Conservation (phyloP, 2,113 vertebrate species). For the Odocoileus virginianus region DNA sequence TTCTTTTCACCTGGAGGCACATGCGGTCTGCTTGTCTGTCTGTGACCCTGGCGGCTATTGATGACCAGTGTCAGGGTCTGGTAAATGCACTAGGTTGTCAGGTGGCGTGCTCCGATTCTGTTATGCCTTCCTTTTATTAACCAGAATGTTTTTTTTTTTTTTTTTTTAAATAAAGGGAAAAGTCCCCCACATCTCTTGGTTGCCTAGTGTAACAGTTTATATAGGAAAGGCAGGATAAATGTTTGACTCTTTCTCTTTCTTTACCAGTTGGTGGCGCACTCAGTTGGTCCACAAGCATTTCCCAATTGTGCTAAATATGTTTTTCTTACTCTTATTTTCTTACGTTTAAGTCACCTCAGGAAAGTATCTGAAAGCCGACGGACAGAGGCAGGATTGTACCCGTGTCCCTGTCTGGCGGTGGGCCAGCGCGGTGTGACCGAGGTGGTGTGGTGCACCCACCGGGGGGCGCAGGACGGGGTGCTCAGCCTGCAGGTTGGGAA, state of each 20-base stretch:
- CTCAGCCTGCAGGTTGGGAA: background rate
- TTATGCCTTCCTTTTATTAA: background rate
- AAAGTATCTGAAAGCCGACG: background rate
- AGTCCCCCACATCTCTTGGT: background rate
- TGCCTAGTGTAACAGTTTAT: background rate
- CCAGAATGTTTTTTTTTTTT: background rate
- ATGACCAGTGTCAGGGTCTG: background rate
- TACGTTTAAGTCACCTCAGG: background rate
- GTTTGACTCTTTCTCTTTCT: background rate
- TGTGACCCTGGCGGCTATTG: background rate
- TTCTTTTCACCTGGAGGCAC: background rate
- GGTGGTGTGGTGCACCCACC: fast-evolving
- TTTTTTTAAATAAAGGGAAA: background rate
- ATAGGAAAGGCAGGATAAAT: background rate
- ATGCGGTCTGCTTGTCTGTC: background rate
- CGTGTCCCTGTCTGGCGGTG: background rate
- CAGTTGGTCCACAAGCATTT: background rate
- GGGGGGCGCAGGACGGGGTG: fast-evolving
- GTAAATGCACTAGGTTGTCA: background rate
- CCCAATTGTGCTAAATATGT: background rate
- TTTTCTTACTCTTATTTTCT: background rate
- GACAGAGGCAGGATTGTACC: background rate
- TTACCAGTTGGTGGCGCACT: background rate
- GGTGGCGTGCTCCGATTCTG: background rate
- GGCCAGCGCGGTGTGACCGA: too few species aligned